Base-by-base conservation (phyloP, 2,888 invertebrate species). In the Euclidia mi region DNA sequence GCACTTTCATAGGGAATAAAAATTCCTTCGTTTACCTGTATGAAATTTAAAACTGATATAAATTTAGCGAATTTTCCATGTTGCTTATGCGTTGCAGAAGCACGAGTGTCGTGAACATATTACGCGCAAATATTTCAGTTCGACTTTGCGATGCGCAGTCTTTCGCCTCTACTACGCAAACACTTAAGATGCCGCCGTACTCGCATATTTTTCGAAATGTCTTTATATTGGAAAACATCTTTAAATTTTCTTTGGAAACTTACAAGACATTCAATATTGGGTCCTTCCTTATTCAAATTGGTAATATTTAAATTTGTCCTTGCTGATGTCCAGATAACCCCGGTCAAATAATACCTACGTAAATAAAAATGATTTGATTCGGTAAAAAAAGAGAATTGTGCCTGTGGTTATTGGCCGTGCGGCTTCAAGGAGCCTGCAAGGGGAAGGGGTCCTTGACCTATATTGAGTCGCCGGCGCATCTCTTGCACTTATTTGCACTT, bases 361-460 rank as follows among this genome's bases (percentile, higher is more conserved):
- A 91, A 93, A 93, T 93, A 93, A 91, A 92, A 92, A 91, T 92
- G 87, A 92, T 92, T 93, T 92, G 90, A 90, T 92, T 92, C 84
- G 76, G 81, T 85, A 84, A 88, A 90, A 92, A 92, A 92, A 89
- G 74, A 88, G 75, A 81, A 82, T 72, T 69, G 75, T 73, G 76
- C 65, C 59, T 81, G 76, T 69, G 92, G 92, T 92, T 92, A 94
- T 86, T 92, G 93, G 90, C 93, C 94, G 90, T 81, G 82, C 78
- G 70, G 71, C 69, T 82, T 86, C 89, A 94, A 94, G 94, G 94
- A 92, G 92, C 79, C 80, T 91, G 89, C 92, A 94, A 94, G 94
- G 94, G 82, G 92, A 93, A 78, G 56, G 81, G 94, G 90, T 90
- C 89, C 88, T 91, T 92, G 90, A 94, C 92, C 93, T 85, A 94